Conservation (phyloP, 1,140 invertebrate genomes). For the Pogonomyrmex barbatus region DNA sequence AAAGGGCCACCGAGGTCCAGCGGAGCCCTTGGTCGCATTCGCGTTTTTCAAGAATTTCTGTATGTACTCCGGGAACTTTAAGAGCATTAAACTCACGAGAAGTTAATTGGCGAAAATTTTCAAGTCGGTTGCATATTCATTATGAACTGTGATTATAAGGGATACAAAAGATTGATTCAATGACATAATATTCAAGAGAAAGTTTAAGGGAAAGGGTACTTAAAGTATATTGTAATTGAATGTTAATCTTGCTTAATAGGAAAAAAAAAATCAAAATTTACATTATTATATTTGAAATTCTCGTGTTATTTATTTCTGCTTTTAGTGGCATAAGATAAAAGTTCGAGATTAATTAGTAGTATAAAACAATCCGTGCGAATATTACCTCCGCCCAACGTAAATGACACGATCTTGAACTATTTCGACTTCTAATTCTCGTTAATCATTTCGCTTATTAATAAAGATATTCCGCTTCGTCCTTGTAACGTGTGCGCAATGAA, state of each 20-base stretch:
- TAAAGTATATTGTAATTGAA: not conserved
- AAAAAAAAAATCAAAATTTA: not conserved
- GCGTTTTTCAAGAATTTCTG: conserved; percentile 11
- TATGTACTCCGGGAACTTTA: not conserved
- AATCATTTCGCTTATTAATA: not conserved
- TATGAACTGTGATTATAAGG: not conserved
- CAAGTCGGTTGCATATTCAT: not conserved
- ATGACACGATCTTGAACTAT: not conserved
- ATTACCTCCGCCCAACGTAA: not conserved
- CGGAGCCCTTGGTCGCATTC: not conserved
- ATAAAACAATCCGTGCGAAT: not conserved
- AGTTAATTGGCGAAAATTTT: conserved; percentile 1
- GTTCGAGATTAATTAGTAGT: not conserved
- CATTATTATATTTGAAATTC: not conserved
- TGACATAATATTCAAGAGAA: not conserved
- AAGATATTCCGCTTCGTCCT: not conserved
- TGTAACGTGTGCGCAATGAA: not conserved
- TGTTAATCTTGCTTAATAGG: not conserved
- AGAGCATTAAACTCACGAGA: not conserved
- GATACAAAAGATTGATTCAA: not conserved
- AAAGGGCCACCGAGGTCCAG: conserved; percentile 1
- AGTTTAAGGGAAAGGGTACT: not conserved
- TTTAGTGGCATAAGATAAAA: not conserved
- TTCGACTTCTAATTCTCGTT: not conserved
- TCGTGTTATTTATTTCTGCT: not conserved